Evolutionary conservation across 1,140 invertebrate species (phyloP), one percentile per base, ranked within the genome.

Genomic region (Gryllus bimaculatus): DNA sequence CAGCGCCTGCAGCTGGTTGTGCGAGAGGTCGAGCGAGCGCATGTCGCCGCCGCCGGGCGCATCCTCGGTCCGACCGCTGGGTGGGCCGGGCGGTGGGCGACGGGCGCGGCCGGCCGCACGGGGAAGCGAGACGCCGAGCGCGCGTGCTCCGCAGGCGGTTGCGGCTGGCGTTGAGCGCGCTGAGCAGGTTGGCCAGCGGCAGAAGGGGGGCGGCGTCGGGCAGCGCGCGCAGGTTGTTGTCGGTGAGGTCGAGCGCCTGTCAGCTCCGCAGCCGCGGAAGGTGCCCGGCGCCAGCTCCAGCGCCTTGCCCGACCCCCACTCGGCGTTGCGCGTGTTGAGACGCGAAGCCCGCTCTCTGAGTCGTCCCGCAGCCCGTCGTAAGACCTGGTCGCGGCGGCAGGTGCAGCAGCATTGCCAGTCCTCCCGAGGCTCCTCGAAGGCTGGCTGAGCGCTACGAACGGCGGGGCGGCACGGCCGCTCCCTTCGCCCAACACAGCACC

Each of bases 111-210:
- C 87, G 80, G 93, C 90, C 8, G 94, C 87, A 73, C 91, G 91
- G 75, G 89, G 88, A 80, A 97, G 90, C 82, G n/a, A n/a, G n/a
- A n/a, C n/a, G 91, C 90, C 85, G 96, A 96, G 39, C 90, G 88
- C 12, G 94, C 95, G 80, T 96, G 87, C 87, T 97, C 96, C 39
- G 98, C 87, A 76, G 91, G 89, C 83, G 93, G 93, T 8, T 98
- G 87, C 83, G 93, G 94, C 77, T 89, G 88, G 79, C 97, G 86
- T 7, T 91, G 89, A 84, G 94, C 96, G 78, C 96, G n/a, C 91
- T 48, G n/a, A n/a, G 92, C 88, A 74, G 90, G 91, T 15, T 90
- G 90, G 54, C 54, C 54, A 66, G 54, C 54, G 5, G 93, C 81
- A 96, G 84, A 5, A 90, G 88, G 78, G 91, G 88, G 76, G 78